Evolutionary conservation across 2,797 vertebrate species (phyloP).

Genomic region (Pseudochromis fuscus): DNA sequence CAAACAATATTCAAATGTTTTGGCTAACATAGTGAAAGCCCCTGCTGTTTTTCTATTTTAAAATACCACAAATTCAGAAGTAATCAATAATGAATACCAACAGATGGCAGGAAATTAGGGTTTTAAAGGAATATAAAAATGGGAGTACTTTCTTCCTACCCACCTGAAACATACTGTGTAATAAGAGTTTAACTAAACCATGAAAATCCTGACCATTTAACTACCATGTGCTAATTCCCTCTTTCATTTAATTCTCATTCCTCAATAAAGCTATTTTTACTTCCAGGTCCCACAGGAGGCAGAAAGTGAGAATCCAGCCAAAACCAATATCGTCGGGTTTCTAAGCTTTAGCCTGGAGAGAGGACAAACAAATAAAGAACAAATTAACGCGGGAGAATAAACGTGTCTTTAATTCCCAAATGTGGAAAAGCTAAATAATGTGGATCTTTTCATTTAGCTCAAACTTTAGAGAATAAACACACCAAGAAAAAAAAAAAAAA

Average conservation of each 20-base stretch:
- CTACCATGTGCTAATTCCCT: constrained; percentile 55
- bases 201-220: constrained; percentile 58
- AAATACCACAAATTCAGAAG: constrained; percentile 16
- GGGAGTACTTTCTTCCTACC: background rate
- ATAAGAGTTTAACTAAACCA: constrained; percentile 42
- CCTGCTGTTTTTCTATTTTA: constrained; percentile 16
- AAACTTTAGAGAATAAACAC: constrained; percentile 36
- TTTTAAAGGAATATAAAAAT: constrained; percentile 17
- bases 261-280: constrained; percentile 61
- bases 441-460: constrained; percentile 34
- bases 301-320: constrained; percentile 64
- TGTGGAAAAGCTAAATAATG: constrained; percentile 44
- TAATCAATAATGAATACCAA: constrained; percentile 22
- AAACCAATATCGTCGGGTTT: constrained; percentile 73
- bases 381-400: constrained; percentile 65
- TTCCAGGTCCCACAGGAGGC: constrained; percentile 56
- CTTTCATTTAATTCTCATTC: constrained; percentile 62
- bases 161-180: constrained; percentile 19
- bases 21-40: constrained; percentile 16
- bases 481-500: constrained; percentile 11
- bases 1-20: constrained; percentile 21
- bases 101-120: constrained; percentile 1
- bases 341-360: constrained; percentile 63
- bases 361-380: constrained; percentile 71
- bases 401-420: constrained; percentile 62